Evolutionary conservation across 35 echinoderm and acorn worm species (phyloP).

Genomic region (Eucidaris tribuloides): DNA sequence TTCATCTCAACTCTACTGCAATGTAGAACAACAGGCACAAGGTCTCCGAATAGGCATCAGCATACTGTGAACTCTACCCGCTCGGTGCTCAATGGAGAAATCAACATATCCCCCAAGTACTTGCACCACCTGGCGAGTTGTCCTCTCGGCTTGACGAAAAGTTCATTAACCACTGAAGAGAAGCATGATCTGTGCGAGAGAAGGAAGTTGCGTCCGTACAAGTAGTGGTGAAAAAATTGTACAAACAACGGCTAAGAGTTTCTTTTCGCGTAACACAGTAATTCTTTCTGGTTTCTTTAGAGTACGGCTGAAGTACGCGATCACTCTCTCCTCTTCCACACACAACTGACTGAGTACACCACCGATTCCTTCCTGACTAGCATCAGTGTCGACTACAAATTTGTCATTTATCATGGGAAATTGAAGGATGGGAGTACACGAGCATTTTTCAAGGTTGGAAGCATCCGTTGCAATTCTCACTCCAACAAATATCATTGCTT

Average conservation of each 20-base stretch:
- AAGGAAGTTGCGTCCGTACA: slow-evolving; percentile 24
- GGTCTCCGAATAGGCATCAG: slow-evolving; percentile 39
- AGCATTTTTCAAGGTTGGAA: slow-evolving; percentile 21
- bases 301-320: slow-evolving; percentile 40
- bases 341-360: slow-evolving; percentile 45
- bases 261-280: slow-evolving; percentile 39
- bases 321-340: slow-evolving; percentile 35
- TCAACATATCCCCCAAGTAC: slow-evolving; percentile 34
- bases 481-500: slow-evolving; percentile 14
- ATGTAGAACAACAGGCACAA: too few species aligned
- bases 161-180: slow-evolving; percentile 13
- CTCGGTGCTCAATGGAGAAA: slow-evolving; percentile 32
- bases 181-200: slow-evolving; percentile 53
- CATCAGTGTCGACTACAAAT: slow-evolving; percentile 57
- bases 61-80: slow-evolving; percentile 20
- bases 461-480: slow-evolving; percentile 3
- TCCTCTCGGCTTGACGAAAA: slow-evolving; percentile 13
- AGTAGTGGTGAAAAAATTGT: slow-evolving; percentile 45
- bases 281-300: slow-evolving; percentile 45
- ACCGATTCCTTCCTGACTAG: slow-evolving; percentile 13
- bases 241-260: slow-evolving; percentile 33
- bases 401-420: background rate
- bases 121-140: slow-evolving; percentile 45
- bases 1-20: too few species aligned
- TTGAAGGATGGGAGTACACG: slow-evolving; percentile 25